Evolutionary conservation across 1,140 invertebrate genomes (phyloP).

Genomic region (Neotoxoptera formosana): DNA sequence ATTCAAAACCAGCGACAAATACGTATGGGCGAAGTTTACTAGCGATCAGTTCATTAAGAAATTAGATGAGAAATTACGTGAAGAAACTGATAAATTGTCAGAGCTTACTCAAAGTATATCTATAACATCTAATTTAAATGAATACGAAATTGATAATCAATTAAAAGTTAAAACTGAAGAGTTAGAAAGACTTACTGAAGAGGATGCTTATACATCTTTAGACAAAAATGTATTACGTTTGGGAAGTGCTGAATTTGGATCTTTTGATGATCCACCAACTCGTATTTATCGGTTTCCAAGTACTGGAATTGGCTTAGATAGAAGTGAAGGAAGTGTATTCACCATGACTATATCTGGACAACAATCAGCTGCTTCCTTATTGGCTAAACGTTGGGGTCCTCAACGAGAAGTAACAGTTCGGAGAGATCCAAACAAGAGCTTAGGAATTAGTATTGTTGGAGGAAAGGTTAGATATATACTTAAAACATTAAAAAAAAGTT

Average conservation of each 20-base stretch:
- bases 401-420: slow-evolving; percentile 77
- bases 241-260: slow-evolving; percentile 53
- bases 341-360: slow-evolving; percentile 45
- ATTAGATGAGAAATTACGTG: slow-evolving; percentile 27
- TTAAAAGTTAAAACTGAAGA: slow-evolving; percentile 16
- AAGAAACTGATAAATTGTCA: slow-evolving; percentile 17
- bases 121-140: neutral
- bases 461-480: slow-evolving; percentile 76
- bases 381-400: slow-evolving; percentile 88
- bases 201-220: neutral
- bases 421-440: slow-evolving; percentile 75
- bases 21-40: slow-evolving; percentile 36
- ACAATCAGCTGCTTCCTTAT: slow-evolving; percentile 64
- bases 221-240: slow-evolving; percentile 40
- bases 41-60: neutral
- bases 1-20: slow-evolving; percentile 36
- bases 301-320: slow-evolving; percentile 58
- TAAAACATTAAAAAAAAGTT: neutral
- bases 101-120: slow-evolving; percentile 29
- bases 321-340: slow-evolving; percentile 54
- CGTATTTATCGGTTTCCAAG: slow-evolving; percentile 59
- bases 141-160: slow-evolving; percentile 1
- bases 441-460: slow-evolving; percentile 97
- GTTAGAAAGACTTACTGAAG: neutral
- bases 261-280: slow-evolving; percentile 47